These are phyloP conservation scores for Patiria miniata DNA, from an alignment of 35 echinoderm and acorn worm species.

Conservation along the genomic window DNA sequence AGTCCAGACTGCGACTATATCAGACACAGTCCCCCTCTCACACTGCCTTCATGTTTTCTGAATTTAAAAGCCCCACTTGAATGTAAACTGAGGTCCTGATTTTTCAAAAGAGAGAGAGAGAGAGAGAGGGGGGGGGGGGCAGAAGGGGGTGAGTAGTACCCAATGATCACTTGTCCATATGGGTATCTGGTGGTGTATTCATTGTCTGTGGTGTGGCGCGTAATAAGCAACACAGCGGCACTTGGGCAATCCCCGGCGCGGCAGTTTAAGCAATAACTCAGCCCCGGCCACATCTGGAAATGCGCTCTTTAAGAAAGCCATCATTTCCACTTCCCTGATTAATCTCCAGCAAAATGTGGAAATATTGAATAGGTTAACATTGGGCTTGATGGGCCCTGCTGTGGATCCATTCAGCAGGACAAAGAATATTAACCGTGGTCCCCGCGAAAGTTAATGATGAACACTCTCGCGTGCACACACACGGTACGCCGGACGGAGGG, in stretches of 20 bases:
- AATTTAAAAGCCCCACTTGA: too few species aligned
- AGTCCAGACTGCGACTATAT: neutral
- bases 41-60: too few species aligned
- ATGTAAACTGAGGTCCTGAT: too few species aligned
- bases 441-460: conserved; percentile 8
- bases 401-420: neutral
- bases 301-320: conserved; percentile 28
- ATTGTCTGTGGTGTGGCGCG: neutral
- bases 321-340: conserved; percentile 26
- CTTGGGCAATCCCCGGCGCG: neutral
- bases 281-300: conserved; percentile 4
- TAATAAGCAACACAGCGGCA: neutral
- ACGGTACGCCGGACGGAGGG: neutral
- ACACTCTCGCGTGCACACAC: neutral
- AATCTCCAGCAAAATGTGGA: neutral
- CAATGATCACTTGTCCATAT: conserved; percentile 19
- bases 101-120: too few species aligned
- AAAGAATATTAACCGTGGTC: conserved; percentile 17
- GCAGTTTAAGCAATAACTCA: conserved; percentile 28
- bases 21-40: too few species aligned
- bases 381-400: neutral
- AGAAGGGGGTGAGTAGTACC: too few species aligned
- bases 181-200: neutral
- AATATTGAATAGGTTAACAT: conserved; percentile 8
- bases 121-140: too few species aligned